phyloP scores from a whole-genome alignment of 2,797 vertebrate genomes.

The Dendrocincla fuliginosa region DNA sequence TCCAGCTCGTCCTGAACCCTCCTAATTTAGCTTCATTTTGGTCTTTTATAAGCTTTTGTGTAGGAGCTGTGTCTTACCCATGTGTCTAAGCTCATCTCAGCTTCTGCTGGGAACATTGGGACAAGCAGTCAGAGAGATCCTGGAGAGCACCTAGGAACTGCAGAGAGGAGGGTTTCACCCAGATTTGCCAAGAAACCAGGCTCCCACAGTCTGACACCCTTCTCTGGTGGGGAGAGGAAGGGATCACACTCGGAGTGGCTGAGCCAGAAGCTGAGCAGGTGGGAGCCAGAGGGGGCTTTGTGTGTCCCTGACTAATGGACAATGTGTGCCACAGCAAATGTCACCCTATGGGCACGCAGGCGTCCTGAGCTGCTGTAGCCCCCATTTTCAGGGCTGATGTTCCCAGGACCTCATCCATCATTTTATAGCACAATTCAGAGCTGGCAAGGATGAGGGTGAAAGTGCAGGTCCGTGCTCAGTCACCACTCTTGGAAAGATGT shows the following conservation, averaged over 20 bases:
- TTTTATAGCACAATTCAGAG: too few relatives aligned
- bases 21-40: background rate
- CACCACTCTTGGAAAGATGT: background rate
- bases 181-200: background rate
- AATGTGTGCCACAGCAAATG: background rate
- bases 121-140: background rate
- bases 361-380: background rate
- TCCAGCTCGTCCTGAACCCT: background rate
- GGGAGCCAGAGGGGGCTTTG: background rate
- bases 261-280: background rate
- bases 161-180: background rate
- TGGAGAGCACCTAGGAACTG: background rate
- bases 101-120: background rate
- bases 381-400: background rate
- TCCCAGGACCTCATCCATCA: background rate
- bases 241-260: background rate
- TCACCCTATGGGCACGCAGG: background rate
- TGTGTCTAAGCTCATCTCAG: background rate
- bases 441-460: background rate
- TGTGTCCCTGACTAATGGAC: background rate
- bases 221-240: background rate
- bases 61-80: background rate
- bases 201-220: background rate
- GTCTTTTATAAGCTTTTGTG: background rate
- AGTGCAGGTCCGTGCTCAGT: background rate